Base-by-base conservation (phyloP, 1,140 invertebrate species). In the Neuroterus valhalla region DNA sequence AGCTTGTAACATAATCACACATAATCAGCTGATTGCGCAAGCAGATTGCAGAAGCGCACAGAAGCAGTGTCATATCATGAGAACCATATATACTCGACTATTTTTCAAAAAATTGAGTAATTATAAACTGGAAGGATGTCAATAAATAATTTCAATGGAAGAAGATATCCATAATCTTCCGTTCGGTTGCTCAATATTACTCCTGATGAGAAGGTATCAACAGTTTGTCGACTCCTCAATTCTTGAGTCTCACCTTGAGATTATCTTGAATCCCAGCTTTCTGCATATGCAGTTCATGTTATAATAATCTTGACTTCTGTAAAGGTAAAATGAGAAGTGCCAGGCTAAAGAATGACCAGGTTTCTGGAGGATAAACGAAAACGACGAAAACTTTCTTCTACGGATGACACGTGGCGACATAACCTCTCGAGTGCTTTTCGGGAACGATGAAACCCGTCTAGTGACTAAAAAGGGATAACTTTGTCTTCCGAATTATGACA, bases 1-100 rank as follows among this genome's bases (percentile, higher is more conserved):
- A n/a, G n/a, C n/a, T n/a, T n/a, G n/a, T n/a, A n/a, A n/a, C n/a
- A n/a, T n/a, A n/a, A n/a, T 55, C 50, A 55, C 21, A 31, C 8
- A 31, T 3, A 62, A 62, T 38, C 55, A 62, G 23, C 55, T 62
- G 55, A 62, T 62, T 62, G 55, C 55, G 21, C 55, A 62, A 62
- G 48, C 21, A n/a, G 45, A 12, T 19, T 17, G 3, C 1, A 62
- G 21, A 31, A 31, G 14, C 2, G 10, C 12, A 3, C 23, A n/a
- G n/a, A n/a, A n/a, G n/a, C n/a, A 38, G 31, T 38, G 31, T 8
- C 8, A 38, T 10, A 1, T 38, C 4, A 38, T 38, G 31, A 38
- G 10, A 38, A 38, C 5, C 31, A 38, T 38, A 38, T 38, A 38
- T 38, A 38, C 31, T 38, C 31, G 8, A 38, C 52, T 23, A 26